phyloP scores from a whole-genome alignment of 2,797 vertebrate species.

The Chloroceryle amazona region DNA sequence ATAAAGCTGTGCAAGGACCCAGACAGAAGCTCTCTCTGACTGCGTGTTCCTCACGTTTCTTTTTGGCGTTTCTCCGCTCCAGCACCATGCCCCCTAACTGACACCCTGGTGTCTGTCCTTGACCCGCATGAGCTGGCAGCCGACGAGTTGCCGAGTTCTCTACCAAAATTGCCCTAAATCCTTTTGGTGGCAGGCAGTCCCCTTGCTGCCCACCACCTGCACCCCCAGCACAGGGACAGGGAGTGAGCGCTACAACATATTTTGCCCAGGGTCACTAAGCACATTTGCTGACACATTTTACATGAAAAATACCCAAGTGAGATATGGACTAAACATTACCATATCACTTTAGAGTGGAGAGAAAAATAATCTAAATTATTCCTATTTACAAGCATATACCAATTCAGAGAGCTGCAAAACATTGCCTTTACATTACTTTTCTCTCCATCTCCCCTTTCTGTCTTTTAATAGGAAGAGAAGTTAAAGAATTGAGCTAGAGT shows the following conservation, averaged over 20 bases:
- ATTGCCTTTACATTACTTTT: not conserved
- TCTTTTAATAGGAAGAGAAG: not conserved
- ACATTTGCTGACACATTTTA: not conserved
- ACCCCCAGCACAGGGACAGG: not conserved
- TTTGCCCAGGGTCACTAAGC: not conserved
- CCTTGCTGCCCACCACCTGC: not conserved
- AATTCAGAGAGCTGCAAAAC: not conserved
- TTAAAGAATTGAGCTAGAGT: not conserved
- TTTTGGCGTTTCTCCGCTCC: rapidly evolving
- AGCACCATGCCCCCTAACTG: not conserved
- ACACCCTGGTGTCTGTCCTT: not conserved
- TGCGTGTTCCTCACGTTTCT: not conserved
- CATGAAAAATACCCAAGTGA: not conserved
- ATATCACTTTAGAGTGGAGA: not conserved
- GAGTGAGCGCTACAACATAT: not conserved
- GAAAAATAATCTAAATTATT: not conserved
- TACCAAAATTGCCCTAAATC: not conserved
- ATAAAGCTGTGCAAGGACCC: conserved; percentile 43
- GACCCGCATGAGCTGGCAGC: not conserved
- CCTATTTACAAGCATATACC: not conserved
- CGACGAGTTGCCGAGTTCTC: rapidly evolving
- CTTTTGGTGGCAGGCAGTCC: not conserved
- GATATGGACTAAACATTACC: not conserved
- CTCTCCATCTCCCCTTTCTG: not conserved
- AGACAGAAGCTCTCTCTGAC: conserved; percentile 29